Evolutionary conservation across 2,888 invertebrate genomes (phyloP).

Genomic region (Antheraea assamensis): DNA sequence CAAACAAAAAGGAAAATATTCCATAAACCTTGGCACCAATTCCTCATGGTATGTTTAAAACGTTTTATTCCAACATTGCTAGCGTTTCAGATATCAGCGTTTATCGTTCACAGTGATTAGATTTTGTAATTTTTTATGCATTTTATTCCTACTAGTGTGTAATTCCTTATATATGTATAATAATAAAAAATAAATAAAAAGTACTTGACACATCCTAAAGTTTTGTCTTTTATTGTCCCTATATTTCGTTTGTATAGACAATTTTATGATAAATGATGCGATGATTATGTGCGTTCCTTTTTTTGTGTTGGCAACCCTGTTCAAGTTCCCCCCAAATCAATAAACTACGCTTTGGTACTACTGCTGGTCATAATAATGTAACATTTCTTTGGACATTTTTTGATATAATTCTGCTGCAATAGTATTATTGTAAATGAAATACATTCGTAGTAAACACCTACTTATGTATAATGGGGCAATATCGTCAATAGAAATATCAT

Average conservation of each 20-base stretch:
- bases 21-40: neutral
- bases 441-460: no score
- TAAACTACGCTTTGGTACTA: neutral
- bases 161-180: neutral
- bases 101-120: constrained; percentile 3
- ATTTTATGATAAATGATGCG: neutral
- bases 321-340: neutral
- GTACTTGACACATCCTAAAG: neutral
- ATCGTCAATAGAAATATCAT: no score
- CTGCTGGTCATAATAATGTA: neutral
- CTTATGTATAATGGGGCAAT: no score
- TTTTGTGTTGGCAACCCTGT: neutral
- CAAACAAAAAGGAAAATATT: neutral
- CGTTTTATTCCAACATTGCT: neutral
- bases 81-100: neutral
- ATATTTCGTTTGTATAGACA: neutral
- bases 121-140: constrained; percentile 7
- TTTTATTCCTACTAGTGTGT: neutral
- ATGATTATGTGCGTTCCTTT: neutral
- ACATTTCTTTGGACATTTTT: neutral
- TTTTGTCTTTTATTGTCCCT: neutral
- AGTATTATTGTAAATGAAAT: no score
- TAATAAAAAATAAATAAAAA: neutral
- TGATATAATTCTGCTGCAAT: neutral
- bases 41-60: neutral